phyloP scores from a whole-genome alignment of 2,797 vertebrate species.

The Karalla daura region DNA sequence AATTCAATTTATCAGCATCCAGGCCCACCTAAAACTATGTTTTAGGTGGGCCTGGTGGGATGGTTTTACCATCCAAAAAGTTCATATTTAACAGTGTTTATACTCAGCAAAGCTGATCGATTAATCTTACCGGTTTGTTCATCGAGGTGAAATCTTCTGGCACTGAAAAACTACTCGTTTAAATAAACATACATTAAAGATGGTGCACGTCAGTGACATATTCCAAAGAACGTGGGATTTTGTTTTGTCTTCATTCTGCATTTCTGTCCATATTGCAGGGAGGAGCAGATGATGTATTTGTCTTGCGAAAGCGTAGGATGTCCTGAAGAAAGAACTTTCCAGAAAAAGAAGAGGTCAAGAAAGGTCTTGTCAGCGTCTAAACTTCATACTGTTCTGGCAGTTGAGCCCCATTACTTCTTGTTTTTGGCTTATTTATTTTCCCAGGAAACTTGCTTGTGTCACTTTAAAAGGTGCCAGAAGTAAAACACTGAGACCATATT shows the following conservation, averaged over 20 bases:
- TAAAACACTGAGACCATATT: background rate
- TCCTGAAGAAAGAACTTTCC: constrained; percentile 5
- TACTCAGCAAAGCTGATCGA: too few relatives aligned
- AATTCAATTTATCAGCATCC: too few relatives aligned
- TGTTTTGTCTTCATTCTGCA: background rate
- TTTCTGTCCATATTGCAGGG: background rate
- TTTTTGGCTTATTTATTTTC: background rate
- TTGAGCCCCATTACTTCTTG: constrained; percentile 1
- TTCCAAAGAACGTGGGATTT: too few relatives aligned
- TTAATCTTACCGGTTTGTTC: too few relatives aligned
- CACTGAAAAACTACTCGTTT: background rate
- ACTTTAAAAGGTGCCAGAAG: background rate
- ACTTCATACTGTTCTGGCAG: constrained; percentile 8
- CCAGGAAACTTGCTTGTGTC: background rate
- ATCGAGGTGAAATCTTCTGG: too few relatives aligned
- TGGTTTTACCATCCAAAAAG: too few relatives aligned
- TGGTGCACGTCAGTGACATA: background rate
- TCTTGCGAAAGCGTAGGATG: constrained; percentile 22
- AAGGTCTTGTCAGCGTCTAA: constrained; percentile 4
- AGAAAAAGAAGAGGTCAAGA: constrained; percentile 1
- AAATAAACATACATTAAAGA: background rate
- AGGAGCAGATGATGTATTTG: background rate
- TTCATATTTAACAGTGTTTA: too few relatives aligned
- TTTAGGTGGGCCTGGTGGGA: too few relatives aligned
- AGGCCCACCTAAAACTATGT: too few relatives aligned